phyloP scores from a whole-genome alignment of 37 sponge, comb jelly and placozoan species.

The Amphimedon queenslandica region DNA sequence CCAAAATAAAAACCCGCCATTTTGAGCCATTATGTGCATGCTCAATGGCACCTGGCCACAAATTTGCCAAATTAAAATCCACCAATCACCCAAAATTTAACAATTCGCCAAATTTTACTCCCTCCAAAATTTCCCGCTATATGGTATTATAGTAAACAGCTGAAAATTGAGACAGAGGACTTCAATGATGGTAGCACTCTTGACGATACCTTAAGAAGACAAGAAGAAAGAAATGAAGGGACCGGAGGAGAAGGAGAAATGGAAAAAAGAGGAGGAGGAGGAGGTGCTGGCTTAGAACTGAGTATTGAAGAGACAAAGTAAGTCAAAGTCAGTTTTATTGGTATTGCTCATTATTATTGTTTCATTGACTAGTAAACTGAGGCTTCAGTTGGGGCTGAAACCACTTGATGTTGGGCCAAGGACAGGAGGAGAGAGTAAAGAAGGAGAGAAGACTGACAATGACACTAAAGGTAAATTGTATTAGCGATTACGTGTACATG shows the following conservation, averaged over 20 bases:
- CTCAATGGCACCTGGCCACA: too few relatives aligned
- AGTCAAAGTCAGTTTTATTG: conserved; percentile 2
- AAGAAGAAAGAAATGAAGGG: too few relatives aligned
- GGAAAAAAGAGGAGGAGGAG: neutral
- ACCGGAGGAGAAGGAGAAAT: neutral
- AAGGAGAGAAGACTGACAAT: conserved; percentile 7
- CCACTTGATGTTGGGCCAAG: conserved; percentile 63
- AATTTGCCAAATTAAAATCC: too few relatives aligned
- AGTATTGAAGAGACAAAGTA: conserved; percentile 85
- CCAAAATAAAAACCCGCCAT: too few relatives aligned
- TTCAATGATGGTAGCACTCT: too few relatives aligned
- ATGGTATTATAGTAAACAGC: too few relatives aligned
- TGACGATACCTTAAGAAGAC: too few relatives aligned
- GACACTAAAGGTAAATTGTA: neutral
- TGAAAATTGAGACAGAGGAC: too few relatives aligned
- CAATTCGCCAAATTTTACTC: too few relatives aligned
- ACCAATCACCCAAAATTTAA: too few relatives aligned
- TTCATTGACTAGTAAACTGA: conserved; percentile 53
- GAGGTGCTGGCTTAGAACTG: conserved; percentile 17
- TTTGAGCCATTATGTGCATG: too few relatives aligned
- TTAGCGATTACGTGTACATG: neutral
- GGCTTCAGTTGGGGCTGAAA: conserved; percentile 74
- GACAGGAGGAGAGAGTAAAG: neutral
- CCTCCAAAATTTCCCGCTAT: too few relatives aligned
- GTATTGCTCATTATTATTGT: neutral